These are phyloP conservation scores for Neuroterus valhalla DNA, from an alignment of 1,140 invertebrate species.

Conservation along the genomic window DNA sequence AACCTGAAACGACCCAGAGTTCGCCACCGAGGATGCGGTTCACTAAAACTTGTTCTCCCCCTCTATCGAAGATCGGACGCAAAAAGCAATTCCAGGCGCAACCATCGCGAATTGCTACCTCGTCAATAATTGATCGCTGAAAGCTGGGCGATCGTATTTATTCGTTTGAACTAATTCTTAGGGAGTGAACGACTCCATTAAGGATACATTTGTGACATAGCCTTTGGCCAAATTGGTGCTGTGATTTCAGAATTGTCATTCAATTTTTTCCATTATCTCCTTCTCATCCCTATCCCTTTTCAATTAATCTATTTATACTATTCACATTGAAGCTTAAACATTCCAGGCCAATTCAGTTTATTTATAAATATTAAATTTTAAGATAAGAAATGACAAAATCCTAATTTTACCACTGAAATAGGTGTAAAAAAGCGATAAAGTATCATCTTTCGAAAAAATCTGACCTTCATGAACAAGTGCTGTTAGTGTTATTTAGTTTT, in stretches of 20 bases:
- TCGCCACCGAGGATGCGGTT: neutral
- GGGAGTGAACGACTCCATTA: slow-evolving; percentile 59
- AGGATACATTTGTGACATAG: slow-evolving; percentile 48
- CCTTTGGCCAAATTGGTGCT: slow-evolving; percentile 62
- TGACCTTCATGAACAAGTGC: too few species aligned
- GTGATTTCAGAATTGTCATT: slow-evolving; percentile 59
- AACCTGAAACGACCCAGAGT: slow-evolving; percentile 11
- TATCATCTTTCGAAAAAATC: too few species aligned
- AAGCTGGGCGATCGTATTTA: slow-evolving; percentile 42
- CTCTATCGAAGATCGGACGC: neutral
- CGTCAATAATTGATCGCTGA: slow-evolving; percentile 51
- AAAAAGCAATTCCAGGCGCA: neutral
- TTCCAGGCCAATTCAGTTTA: too few species aligned
- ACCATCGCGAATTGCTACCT: slow-evolving; percentile 19
- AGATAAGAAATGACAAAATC: too few species aligned
- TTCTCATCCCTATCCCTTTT: too few species aligned
- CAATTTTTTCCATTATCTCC: too few species aligned
- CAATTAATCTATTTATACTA: too few species aligned
- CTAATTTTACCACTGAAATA: too few species aligned
- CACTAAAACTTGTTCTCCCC: slow-evolving; percentile 1
- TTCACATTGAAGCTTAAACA: too few species aligned
- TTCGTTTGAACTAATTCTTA: slow-evolving; percentile 64
- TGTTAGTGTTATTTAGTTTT: too few species aligned
- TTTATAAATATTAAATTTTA: too few species aligned
- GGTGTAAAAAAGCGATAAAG: too few species aligned